These are phyloP conservation scores for Epizoanthus illoricatus DNA, from an alignment of 92 coral and sea anemone genomes.

Conservation along the genomic window DNA sequence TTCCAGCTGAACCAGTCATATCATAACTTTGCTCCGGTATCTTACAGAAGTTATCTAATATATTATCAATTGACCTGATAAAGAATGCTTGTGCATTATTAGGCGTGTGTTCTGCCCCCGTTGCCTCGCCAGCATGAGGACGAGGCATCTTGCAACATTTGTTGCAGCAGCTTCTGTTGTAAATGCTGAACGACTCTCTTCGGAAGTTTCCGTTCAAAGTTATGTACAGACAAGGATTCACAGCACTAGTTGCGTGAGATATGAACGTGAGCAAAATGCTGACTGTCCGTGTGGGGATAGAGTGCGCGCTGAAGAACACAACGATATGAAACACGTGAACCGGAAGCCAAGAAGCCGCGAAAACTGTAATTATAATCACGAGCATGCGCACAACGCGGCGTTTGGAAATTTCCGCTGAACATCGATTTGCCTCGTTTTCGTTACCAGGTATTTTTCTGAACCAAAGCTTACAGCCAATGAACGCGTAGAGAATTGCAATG, in stretches of 20 bases:
- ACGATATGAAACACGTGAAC: constrained; percentile 56
- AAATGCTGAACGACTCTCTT: constrained; percentile 31
- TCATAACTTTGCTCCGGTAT: background rate
- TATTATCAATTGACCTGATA: background rate
- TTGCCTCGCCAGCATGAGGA: background rate
- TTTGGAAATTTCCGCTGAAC: constrained; percentile 29
- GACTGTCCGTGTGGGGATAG: background rate
- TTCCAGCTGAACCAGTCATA: background rate
- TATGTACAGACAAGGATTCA: constrained; percentile 63
- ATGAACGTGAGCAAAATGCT: constrained; percentile 45
- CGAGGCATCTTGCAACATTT: background rate
- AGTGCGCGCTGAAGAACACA: constrained; percentile 7
- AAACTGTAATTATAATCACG: constrained; percentile 45
- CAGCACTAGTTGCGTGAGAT: constrained; percentile 71
- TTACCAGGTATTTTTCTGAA: constrained; percentile 51
- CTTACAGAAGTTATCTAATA: background rate
- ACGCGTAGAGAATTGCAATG: constrained; percentile 50
- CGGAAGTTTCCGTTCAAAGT: constrained; percentile 57
- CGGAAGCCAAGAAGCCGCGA: constrained; percentile 71
- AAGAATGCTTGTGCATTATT: background rate
- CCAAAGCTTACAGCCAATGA: constrained; percentile 62
- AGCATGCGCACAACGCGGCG: constrained; percentile 61
- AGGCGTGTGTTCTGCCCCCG: background rate
- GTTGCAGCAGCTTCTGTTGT: background rate
- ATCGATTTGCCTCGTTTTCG: constrained; percentile 16